phyloP scores from a whole-genome alignment of 1,140 invertebrate genomes.

The Bradynema listronoti region DNA sequence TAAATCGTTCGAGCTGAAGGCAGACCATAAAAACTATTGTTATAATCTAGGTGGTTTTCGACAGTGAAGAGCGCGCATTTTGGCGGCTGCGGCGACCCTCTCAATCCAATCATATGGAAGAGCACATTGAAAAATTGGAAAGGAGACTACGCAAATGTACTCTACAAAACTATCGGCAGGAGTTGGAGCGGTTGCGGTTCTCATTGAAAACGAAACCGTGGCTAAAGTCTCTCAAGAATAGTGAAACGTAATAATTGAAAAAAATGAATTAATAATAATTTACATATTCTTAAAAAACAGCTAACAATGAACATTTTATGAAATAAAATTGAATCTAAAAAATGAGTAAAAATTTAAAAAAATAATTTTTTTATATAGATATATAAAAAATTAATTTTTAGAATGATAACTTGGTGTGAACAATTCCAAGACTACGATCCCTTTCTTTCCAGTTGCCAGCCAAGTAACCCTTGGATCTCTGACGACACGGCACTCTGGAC shows the following conservation, averaged over 20 bases:
- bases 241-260: constrained; percentile 57
- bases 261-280: constrained; percentile 3
- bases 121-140: constrained; percentile 45
- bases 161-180: constrained; percentile 32
- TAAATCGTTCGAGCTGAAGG: too few species aligned
- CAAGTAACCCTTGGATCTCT: constrained; percentile 90
- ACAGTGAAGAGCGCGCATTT: constrained; percentile 90
- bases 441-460: constrained; percentile 80
- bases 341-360: too few species aligned
- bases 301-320: too few species aligned
- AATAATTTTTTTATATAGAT: too few species aligned
- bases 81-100: constrained; percentile 82
- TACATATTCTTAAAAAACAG: too few species aligned
- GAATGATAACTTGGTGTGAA: constrained; percentile 63
- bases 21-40: too few species aligned
- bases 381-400: constrained; percentile 33
- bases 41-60: constrained; percentile 84
- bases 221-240: constrained; percentile 65
- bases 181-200: constrained; percentile 70
- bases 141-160: constrained; percentile 45
- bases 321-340: too few species aligned
- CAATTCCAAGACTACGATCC: constrained; percentile 94
- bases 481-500: constrained; percentile 86
- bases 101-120: constrained; percentile 49
- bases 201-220: constrained; percentile 73